Evolutionary conservation across 2,113 vertebrate genomes (phyloP).

Genomic region (Nothobranchius kuhntae): DNA sequence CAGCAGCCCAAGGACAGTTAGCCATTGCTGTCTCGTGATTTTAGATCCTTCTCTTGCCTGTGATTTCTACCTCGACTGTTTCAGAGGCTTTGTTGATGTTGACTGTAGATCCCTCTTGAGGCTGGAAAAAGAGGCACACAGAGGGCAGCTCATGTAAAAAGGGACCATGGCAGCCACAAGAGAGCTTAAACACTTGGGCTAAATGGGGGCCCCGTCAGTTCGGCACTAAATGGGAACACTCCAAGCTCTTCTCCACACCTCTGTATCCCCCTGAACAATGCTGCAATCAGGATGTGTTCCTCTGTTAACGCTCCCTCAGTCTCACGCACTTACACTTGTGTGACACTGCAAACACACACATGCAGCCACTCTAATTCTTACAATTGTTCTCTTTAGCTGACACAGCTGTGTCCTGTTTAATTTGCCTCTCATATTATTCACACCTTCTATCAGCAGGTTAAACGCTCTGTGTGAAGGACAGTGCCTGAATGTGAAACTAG

Average conservation of each 20-base stretch:
- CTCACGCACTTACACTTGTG: neutral
- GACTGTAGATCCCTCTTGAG: constrained; percentile 19
- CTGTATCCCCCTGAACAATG: constrained; percentile 38
- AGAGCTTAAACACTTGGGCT: constrained; percentile 42
- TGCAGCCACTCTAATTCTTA: too few species aligned
- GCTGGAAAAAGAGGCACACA: constrained; percentile 17
- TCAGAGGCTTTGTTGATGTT: constrained; percentile 13
- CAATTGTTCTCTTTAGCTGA: constrained; percentile 30
- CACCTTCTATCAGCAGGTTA: constrained; percentile 18
- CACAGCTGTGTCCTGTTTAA: constrained; percentile 26
- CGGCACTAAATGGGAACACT: constrained; percentile 39
- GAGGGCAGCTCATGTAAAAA: constrained; percentile 34
- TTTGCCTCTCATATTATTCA: constrained; percentile 15
- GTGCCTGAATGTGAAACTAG: constrained; percentile 4
- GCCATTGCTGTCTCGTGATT: neutral
- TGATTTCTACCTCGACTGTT: neutral
- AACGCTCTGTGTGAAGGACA: constrained; percentile 6
- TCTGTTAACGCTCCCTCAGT: constrained; percentile 25
- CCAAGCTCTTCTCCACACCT: constrained; percentile 36
- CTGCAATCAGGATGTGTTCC: constrained; percentile 39
- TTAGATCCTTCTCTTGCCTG: constrained; percentile 2
- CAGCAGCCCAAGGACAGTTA: constrained; percentile 11
- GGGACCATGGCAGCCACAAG: constrained; percentile 26
- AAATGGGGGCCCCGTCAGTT: constrained; percentile 46
- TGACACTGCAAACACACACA: too few species aligned